A percentile compares a stretch with the other conserved stretches of the same genome.
phyloP scores from a whole-genome alignment of 2,797 vertebrate species.

The Mormyrus hasselquistii region DNA sequence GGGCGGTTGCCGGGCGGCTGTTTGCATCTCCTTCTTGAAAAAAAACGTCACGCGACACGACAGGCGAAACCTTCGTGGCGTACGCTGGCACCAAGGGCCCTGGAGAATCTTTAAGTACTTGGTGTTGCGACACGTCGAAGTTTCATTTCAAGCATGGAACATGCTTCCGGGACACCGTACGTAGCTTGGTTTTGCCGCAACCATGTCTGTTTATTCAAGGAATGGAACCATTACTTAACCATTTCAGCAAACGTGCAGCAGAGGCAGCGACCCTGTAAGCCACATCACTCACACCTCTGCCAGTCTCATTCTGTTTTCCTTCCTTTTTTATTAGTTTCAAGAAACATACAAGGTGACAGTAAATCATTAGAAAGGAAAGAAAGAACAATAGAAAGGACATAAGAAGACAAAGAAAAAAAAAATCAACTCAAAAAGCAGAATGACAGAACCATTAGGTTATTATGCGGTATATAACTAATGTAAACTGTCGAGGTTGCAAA shows the following conservation, averaged over 20 bases:
- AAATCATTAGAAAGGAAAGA: background rate
- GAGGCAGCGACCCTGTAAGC: background rate
- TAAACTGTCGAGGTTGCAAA: background rate
- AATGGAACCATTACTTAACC: background rate
- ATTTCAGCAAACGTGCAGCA: background rate
- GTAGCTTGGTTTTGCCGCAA: background rate
- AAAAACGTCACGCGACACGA: background rate
- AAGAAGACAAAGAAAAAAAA: background rate
- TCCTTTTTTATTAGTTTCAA: background rate
- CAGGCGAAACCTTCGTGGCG: background rate
- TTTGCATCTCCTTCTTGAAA: slow-evolving; percentile 17
- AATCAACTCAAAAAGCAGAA: background rate
- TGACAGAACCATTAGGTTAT: background rate
- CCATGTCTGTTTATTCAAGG: background rate
- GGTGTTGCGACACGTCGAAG: background rate
- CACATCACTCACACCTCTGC: background rate
- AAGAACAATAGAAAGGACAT: background rate
- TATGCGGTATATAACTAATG: background rate
- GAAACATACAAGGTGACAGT: background rate
- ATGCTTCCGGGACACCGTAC: background rate
- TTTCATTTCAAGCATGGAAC: background rate
- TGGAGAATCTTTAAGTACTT: background rate
- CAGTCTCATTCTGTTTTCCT: background rate
- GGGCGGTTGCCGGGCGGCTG: slow-evolving; percentile 11
- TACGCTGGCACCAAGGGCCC: background rate